Base-by-base conservation (phyloP, 2,797 vertebrate species). In the Cyclopterus lumpus region DNA sequence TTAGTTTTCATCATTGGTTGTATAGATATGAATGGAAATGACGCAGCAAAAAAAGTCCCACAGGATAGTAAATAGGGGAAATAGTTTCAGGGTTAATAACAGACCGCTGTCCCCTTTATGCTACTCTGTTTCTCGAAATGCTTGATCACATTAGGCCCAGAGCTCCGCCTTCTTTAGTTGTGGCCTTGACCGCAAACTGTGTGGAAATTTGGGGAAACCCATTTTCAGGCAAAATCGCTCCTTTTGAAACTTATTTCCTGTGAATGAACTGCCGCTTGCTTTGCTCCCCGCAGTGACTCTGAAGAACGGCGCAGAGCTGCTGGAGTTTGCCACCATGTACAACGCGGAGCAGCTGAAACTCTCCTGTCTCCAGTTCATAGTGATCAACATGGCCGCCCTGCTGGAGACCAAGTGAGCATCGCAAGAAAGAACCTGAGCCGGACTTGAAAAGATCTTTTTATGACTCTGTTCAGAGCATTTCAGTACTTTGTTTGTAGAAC, bases 291-390 rank as follows among this genome's bases (percentile, higher is more conserved):
- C 90, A 99, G 98, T 99, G 91, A 98, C 97, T 15, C 93, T 99
- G 78, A 99, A 98, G 93, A 99, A 99, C 22, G 95, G 95, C 61
- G 95, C 96, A 0, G 97, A 97, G 91, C 93, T 99, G 49, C 88
- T 99, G 93, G 97, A 99, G 88, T 99, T 99, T 90, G 92, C 98
- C 44, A 90, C 95, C 10, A 92, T 96, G 90, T 99, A 98, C 92
- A 98, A 95, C 11, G 98, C 98, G 53, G 95, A 97, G 38, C 98
- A 99, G 79, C 93, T 99, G 20, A 99, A 97, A 87, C 93, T 97
- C 32, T 99, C 98, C 86, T 99, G 97, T 83, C 93, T 97, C 73
- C 97, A 99, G 88, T 99, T 99, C 89, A 97, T 99, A 36, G 96
- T 94, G 73, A 91, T 99, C 83, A 99, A 99, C 90, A 97, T 99